Evolutionary conservation across 2,113 vertebrate species (phyloP).

Genomic region (Chlorocebus sabaeus): DNA sequence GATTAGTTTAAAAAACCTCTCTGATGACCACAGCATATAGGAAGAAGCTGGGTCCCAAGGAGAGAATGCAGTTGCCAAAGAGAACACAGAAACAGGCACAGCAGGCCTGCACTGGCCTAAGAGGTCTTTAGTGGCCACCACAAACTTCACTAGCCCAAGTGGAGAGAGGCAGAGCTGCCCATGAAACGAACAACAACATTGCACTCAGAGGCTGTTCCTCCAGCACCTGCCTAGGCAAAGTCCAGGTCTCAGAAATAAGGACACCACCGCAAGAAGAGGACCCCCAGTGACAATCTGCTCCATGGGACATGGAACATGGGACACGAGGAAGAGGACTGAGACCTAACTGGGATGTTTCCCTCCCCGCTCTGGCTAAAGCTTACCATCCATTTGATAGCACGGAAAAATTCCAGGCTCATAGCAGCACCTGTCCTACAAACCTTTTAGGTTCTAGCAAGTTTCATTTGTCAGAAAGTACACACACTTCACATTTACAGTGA

Average conservation of each 20-base stretch:
- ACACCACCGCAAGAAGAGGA: neutral
- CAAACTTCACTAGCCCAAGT: neutral
- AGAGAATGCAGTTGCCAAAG: neutral
- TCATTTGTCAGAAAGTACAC: neutral
- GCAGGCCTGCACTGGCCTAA: neutral
- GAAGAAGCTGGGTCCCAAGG: neutral
- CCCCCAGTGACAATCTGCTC: neutral
- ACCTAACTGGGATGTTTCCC: neutral
- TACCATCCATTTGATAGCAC: neutral
- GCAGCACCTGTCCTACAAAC: fast-evolving
- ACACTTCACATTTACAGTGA: fast-evolving
- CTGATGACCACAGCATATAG: neutral
- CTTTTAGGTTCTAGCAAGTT: neutral
- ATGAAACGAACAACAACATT: neutral
- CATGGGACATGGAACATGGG: neutral
- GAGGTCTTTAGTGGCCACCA: neutral
- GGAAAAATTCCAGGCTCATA: neutral
- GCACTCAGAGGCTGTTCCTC: neutral
- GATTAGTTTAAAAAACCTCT: neutral
- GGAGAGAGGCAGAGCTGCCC: neutral
- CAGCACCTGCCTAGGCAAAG: neutral
- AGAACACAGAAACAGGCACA: neutral
- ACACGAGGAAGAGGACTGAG: neutral
- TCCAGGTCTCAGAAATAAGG: neutral
- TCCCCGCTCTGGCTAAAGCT: neutral